Conservation (phyloP, 2,888 invertebrate species). For the Pachymerium ferrugineum region DNA sequence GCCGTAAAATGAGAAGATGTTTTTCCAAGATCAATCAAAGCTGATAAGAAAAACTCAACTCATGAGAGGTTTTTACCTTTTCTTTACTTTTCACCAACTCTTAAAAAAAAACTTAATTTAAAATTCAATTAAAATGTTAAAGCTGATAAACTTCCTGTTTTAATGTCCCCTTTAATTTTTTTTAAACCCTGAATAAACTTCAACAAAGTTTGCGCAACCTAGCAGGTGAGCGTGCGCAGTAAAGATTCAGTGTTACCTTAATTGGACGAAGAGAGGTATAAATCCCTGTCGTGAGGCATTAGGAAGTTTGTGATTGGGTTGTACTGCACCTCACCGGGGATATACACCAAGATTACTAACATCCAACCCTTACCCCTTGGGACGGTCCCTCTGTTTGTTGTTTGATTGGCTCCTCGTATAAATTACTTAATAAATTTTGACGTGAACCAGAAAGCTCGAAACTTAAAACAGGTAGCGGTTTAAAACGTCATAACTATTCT, state of each 20-base stretch:
- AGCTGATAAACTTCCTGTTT: too few species aligned
- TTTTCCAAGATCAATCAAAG: not conserved
- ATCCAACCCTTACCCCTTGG: not conserved
- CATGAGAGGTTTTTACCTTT: too few species aligned
- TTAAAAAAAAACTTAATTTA: too few species aligned
- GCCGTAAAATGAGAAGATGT: not conserved
- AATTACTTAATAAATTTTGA: not conserved
- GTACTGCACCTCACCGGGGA: constrained; percentile 20
- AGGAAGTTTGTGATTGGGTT: constrained; percentile 24
- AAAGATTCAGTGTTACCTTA: constrained; percentile 2
- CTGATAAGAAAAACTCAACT: too few species aligned
- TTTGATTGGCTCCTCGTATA: not conserved
- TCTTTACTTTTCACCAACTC: too few species aligned
- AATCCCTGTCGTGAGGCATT: constrained; percentile 22
- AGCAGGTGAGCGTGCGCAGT: not conserved
- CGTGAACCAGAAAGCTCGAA: too few species aligned
- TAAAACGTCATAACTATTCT: too few species aligned
- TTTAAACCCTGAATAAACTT: not conserved
- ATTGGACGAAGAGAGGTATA: constrained; percentile 19
- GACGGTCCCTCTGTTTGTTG: not conserved
- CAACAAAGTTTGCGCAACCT: not conserved
- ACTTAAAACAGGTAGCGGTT: too few species aligned
- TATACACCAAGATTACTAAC: not conserved
- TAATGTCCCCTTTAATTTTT: too few species aligned
- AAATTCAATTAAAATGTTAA: too few species aligned